phyloP scores from a whole-genome alignment of 2,888 invertebrate species.

The Acleris cristana region DNA sequence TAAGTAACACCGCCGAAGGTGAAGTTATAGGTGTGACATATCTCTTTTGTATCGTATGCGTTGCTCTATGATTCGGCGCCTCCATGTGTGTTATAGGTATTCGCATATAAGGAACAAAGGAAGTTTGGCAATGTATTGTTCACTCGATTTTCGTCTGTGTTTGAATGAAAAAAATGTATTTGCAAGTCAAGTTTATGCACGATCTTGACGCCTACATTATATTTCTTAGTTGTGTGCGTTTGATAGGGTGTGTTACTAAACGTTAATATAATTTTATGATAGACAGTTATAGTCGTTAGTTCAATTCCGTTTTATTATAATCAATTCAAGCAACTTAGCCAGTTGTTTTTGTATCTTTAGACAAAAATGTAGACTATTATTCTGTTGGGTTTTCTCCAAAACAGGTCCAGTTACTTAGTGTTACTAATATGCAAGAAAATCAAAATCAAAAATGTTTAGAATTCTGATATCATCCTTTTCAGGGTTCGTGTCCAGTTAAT shows the following conservation, averaged over 20 bases:
- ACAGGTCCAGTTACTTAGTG: too few relatives aligned
- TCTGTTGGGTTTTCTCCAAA: too few relatives aligned
- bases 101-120: constrained; percentile 75
- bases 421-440: too few relatives aligned
- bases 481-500: too few relatives aligned
- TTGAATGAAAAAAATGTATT: constrained; percentile 62
- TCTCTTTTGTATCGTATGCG: constrained; percentile 34
- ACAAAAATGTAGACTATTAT: too few relatives aligned
- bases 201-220: constrained; percentile 56
- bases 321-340: neutral
- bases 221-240: constrained; percentile 18
- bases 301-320: neutral
- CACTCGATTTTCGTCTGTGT: constrained; percentile 60
- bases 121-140: constrained; percentile 76
- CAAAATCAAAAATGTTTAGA: too few relatives aligned
- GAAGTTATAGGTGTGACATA: neutral
- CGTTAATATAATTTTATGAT: constrained; percentile 10
- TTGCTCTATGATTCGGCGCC: constrained; percentile 54
- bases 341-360: neutral
- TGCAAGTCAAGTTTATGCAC: constrained; percentile 62
- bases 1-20: neutral
- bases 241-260: constrained; percentile 1
- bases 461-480: too few relatives aligned
- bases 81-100: constrained; percentile 51
- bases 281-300: constrained; percentile 3